These are phyloP conservation scores for Ceratitis capitata DNA, from an alignment of 1,140 invertebrate genomes.

Conservation along the genomic window DNA sequence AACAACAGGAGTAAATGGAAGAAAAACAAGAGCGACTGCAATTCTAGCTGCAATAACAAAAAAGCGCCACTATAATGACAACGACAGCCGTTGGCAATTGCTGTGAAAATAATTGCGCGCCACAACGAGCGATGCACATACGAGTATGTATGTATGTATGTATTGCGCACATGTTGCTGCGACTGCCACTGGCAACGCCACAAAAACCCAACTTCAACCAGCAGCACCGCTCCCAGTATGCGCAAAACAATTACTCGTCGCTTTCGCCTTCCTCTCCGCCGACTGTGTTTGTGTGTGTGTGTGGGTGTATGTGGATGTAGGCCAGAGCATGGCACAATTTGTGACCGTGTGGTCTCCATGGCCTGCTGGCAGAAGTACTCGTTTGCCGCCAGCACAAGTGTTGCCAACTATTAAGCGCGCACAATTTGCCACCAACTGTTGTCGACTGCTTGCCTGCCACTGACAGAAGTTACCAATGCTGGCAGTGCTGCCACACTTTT, in stretches of 20 bases:
- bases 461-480: constrained; percentile 1
- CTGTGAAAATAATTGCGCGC: constrained; percentile 40
- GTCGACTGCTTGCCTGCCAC: constrained; percentile 37
- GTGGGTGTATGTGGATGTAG: not conserved
- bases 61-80: constrained; percentile 32
- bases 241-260: not conserved
- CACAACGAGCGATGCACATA: not conserved
- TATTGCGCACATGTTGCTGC: not conserved
- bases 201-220: not conserved
- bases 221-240: not conserved
- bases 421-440: constrained; percentile 43
- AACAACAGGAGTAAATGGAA: constrained; percentile 34
- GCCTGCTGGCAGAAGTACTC: not conserved
- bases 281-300: not conserved
- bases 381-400: constrained; percentile 29
- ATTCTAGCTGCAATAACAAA: constrained; percentile 5
- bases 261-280: not conserved
- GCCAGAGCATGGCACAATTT: not conserved
- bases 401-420: constrained; percentile 41
- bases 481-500: constrained; percentile 11
- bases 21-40: constrained; percentile 25
- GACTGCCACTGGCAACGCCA: not conserved
- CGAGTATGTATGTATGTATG: too few species aligned
- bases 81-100: constrained; percentile 34
- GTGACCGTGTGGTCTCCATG: not conserved